Conservation (phyloP, 1,140 invertebrate species). For the Arion vulgaris region DNA sequence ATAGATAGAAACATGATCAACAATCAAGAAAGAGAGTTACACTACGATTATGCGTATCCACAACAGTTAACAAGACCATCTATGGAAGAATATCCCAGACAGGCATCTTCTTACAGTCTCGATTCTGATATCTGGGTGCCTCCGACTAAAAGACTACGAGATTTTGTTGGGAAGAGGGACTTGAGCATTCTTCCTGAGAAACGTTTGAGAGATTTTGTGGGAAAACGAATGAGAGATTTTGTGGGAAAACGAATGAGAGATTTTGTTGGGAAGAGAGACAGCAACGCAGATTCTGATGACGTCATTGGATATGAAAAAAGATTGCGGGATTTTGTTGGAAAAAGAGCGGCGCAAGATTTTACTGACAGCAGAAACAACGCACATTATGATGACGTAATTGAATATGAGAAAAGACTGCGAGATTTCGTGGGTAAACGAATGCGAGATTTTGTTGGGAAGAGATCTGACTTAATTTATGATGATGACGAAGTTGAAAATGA, state of each 20-base stretch:
- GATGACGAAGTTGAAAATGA: background rate
- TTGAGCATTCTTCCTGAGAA: too few relatives aligned
- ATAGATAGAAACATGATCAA: background rate
- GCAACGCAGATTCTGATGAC: too few relatives aligned
- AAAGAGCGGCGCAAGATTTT: too few relatives aligned
- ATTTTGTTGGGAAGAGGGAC: background rate
- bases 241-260: background rate
- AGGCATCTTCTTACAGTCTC: too few relatives aligned
- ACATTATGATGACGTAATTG: background rate
- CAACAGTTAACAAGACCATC: background rate
- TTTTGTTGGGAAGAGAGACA: background rate
- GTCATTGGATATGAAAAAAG: background rate
- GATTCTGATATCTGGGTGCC: too few relatives aligned
- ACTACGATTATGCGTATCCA: background rate
- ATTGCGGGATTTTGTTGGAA: background rate
- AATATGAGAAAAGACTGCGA: background rate
- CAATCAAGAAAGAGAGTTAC: background rate
- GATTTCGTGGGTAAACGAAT: background rate
- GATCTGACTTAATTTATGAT: background rate
- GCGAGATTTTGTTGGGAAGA: background rate
- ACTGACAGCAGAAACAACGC: too few relatives aligned
- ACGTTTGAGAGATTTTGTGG: slow-evolving; percentile 12
- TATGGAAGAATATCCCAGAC: background rate
- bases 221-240: background rate
- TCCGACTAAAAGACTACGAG: background rate